phyloP scores from a whole-genome alignment of 2,888 invertebrate genomes.

The Malacosoma neustria region DNA sequence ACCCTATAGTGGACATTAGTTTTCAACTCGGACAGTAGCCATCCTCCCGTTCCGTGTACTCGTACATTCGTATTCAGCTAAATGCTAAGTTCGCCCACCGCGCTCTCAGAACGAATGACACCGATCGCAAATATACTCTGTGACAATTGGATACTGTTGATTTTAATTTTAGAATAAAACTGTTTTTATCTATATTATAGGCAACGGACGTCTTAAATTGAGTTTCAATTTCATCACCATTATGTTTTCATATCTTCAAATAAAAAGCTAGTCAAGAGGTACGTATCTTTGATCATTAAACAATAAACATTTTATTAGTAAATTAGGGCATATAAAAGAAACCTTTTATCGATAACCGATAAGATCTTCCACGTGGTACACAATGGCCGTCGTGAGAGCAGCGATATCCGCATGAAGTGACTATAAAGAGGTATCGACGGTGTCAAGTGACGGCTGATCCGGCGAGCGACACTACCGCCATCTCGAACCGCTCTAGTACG shows the following conservation, averaged over 20 bases:
- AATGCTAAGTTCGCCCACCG: constrained; percentile 22
- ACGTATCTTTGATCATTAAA: constrained; percentile 1
- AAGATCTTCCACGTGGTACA: constrained; percentile 19
- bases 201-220: too few species aligned
- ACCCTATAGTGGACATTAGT: constrained; percentile 46
- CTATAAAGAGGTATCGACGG: constrained; percentile 52
- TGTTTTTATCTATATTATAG: too few species aligned
- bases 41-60: constrained; percentile 45
- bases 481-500: constrained; percentile 49
- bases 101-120: constrained; percentile 18
- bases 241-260: constrained; percentile 1
- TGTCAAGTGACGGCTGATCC: constrained; percentile 58
- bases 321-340: constrained; percentile 3
- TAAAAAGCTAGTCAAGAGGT: background rate
- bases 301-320: constrained; percentile 8
- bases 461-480: constrained; percentile 40
- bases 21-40: constrained; percentile 49
- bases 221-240: too few species aligned
- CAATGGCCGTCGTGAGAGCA: constrained; percentile 25
- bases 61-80: constrained; percentile 31
- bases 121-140: constrained; percentile 18
- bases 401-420: constrained; percentile 15
- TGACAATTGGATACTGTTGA: background rate
- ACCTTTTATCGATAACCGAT: constrained; percentile 7
- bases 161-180: background rate